Conservation (phyloP, 2,797 vertebrate species). For the Buceros bicornis region DNA sequence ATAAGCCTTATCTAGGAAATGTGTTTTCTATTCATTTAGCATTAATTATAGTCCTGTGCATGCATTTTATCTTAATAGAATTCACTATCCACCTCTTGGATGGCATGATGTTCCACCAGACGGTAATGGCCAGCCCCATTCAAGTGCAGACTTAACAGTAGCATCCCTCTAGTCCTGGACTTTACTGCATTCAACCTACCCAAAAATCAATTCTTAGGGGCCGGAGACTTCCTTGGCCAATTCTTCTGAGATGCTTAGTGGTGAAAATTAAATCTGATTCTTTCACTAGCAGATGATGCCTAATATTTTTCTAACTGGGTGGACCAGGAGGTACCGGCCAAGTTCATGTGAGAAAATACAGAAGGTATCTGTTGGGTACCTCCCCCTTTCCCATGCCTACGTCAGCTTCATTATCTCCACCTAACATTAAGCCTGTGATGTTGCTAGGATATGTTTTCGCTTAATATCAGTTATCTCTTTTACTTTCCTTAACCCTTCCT, state of each 20-base stretch:
- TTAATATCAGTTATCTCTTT: not conserved
- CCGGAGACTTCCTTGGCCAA: not conserved
- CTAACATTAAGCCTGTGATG: not conserved
- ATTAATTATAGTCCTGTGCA: not conserved
- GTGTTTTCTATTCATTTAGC: not conserved
- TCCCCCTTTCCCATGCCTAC: not conserved
- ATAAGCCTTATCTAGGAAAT: not conserved
- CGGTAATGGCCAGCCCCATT: not conserved
- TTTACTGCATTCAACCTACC: accelerated
- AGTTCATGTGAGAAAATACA: not conserved
- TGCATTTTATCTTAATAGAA: not conserved
- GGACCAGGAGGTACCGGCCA: not conserved
- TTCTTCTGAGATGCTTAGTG: not conserved
- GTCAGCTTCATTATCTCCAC: not conserved
- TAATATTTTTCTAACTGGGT: not conserved
- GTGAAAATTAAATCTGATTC: not conserved
- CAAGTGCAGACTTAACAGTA: accelerated
- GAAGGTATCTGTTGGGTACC: not conserved
- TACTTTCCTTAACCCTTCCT: not conserved
- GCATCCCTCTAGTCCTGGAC: not conserved
- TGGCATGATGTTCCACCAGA: not conserved
- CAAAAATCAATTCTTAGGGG: not conserved
- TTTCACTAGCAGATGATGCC: not conserved
- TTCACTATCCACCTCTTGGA: not conserved
- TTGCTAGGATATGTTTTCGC: constrained; percentile 36